phyloP scores from a whole-genome alignment of 2,888 invertebrate species.

The Stegana nigrithorax region DNA sequence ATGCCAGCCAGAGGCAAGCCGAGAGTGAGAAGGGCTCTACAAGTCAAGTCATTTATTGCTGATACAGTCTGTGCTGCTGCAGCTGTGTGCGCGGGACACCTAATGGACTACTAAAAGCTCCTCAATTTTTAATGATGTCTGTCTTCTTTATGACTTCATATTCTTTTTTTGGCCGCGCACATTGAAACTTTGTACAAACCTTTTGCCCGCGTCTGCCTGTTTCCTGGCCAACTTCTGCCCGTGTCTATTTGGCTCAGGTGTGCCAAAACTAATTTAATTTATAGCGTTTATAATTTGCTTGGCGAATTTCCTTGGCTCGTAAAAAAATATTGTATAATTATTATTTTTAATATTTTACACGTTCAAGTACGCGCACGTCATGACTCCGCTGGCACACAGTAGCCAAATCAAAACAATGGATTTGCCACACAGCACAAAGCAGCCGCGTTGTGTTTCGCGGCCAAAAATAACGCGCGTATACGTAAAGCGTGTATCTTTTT shows the following conservation, averaged over 20 bases:
- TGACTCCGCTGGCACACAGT: too few relatives aligned
- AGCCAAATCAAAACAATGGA: too few relatives aligned
- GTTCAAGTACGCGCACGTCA: too few relatives aligned
- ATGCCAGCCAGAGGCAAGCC: too few relatives aligned
- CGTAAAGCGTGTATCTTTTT: conserved; percentile 35
- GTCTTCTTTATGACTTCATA: neutral
- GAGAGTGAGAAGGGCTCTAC: neutral
- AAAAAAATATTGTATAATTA: too few relatives aligned
- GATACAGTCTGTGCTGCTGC: too few relatives aligned
- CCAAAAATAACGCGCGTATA: conserved; percentile 3
- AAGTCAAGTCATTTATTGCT: neutral
- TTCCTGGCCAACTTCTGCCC: neutral
- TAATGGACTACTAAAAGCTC: conserved; percentile 40
- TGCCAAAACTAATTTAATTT: neutral
- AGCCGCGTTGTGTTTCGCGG: too few relatives aligned
- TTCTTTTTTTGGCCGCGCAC: conserved; percentile 10
- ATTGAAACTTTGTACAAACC: too few relatives aligned
- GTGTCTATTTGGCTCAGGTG: too few relatives aligned
- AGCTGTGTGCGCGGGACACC: neutral
- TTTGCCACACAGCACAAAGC: too few relatives aligned
- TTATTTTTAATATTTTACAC: too few relatives aligned
- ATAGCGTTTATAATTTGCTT: neutral
- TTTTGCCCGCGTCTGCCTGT: neutral
- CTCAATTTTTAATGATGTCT: conserved; percentile 45
- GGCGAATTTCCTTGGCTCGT: too few relatives aligned